Percentiles rank a stretch among this genome's conserved stretches.
These are phyloP conservation scores for Trichomalopsis sarcophagae DNA, from an alignment of 1,140 invertebrate species.

Conservation along the genomic window DNA sequence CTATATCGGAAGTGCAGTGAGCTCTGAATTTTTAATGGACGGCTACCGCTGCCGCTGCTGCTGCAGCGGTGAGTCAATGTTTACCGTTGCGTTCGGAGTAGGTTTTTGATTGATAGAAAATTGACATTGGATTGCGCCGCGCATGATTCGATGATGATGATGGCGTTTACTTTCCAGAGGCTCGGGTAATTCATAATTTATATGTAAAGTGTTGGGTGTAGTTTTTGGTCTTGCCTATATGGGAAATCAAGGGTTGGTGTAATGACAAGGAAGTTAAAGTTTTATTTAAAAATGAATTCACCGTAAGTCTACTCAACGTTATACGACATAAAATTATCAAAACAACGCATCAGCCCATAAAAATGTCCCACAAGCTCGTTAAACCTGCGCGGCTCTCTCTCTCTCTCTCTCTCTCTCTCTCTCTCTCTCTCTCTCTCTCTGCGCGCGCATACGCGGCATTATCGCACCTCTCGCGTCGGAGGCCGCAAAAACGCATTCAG, in stretches of 20 bases:
- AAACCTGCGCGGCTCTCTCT: too few species aligned
- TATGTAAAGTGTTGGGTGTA: neutral
- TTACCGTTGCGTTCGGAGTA: neutral
- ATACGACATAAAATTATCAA: too few species aligned
- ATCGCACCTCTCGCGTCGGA: neutral
- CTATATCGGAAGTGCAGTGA: neutral
- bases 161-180: neutral
- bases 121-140: neutral
- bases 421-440: too few species aligned
- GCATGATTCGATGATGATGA: too few species aligned
- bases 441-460: neutral
- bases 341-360: neutral
- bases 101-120: neutral
- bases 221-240: neutral
- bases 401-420: too few species aligned
- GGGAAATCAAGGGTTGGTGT: neutral
- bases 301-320: too few species aligned
- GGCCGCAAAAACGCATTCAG: neutral
- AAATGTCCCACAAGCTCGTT: neutral
- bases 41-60: neutral
- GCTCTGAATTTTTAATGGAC: constrained; percentile 26
- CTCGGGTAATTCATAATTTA: neutral
- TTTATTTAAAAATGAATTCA: too few species aligned
- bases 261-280: neutral
- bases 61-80: neutral